Conservation (phyloP, 2,113 vertebrate genomes). For the Perccottus glenii region DNA sequence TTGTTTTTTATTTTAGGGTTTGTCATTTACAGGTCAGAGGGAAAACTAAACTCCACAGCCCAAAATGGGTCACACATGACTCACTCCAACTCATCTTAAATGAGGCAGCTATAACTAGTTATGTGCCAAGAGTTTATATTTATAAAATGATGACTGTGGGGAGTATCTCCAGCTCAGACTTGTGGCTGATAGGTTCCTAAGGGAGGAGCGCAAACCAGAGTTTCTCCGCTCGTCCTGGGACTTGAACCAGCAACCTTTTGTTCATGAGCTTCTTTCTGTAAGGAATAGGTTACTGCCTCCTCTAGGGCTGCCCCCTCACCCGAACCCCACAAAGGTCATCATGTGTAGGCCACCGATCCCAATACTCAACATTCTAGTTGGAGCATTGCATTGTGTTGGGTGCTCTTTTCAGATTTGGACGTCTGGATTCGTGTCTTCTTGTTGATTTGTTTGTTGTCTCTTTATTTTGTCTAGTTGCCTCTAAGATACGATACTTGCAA, state of each 20-base stretch:
- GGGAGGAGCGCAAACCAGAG: too few species aligned
- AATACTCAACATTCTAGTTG: slow-evolving; percentile 49
- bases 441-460: slow-evolving; percentile 77
- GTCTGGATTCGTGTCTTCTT: slow-evolving; percentile 20
- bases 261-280: too few species aligned
- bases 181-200: too few species aligned
- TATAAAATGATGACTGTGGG: slow-evolving; percentile 2
- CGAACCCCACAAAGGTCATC: slow-evolving; percentile 64
- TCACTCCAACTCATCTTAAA: slow-evolving; percentile 6
- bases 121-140: slow-evolving; percentile 8
- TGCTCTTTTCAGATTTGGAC: background rate
- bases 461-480: slow-evolving; percentile 94
- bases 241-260: slow-evolving; percentile 60
- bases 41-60: slow-evolving; percentile 42
- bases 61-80: slow-evolving; percentile 51
- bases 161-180: slow-evolving; percentile 8
- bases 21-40: slow-evolving; percentile 65
- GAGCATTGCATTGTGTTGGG: background rate
- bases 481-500: slow-evolving; percentile 99
- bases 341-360: slow-evolving; percentile 50
- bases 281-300: slow-evolving; percentile 56
- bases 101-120: slow-evolving; percentile 4
- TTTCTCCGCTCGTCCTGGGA: slow-evolving; percentile 55
- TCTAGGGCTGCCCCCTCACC: slow-evolving; percentile 53
- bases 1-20: slow-evolving; percentile 55